Conservation (phyloP, 2,113 vertebrate species). For the Forbesichthys papilliferus region DNA sequence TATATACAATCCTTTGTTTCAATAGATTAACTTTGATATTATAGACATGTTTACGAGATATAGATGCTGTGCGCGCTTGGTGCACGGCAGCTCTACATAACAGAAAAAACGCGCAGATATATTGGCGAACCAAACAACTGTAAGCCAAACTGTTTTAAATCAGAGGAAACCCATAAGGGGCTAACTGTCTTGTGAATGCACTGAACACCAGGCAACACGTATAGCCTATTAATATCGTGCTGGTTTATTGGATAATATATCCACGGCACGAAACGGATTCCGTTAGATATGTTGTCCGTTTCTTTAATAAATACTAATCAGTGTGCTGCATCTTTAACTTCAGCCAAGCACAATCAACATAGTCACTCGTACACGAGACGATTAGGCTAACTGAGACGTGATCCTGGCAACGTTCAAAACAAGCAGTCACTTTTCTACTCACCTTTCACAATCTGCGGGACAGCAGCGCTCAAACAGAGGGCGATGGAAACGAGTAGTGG, state of each 20-base stretch:
- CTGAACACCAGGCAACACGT: neutral
- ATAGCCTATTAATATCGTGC: neutral
- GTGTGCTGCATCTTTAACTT: neutral
- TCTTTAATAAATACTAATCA: neutral
- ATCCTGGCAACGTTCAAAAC: conserved; percentile 15
- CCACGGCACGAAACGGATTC: neutral
- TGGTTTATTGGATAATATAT: conserved; percentile 20
- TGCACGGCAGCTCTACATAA: neutral
- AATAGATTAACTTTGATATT: too few species aligned
- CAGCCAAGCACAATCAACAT: neutral
- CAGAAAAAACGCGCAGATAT: conserved; percentile 20
- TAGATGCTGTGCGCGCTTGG: conserved; percentile 15
- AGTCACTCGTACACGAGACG: neutral
- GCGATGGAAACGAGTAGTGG: conserved; percentile 70
- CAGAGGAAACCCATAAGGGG: neutral
- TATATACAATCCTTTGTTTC: too few species aligned
- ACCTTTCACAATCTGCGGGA: conserved; percentile 77
- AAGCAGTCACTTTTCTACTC: conserved; percentile 59
- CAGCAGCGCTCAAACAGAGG: conserved; percentile 73
- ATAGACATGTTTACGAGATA: neutral
- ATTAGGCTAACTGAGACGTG: conserved; percentile 3
- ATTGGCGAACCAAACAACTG: neutral
- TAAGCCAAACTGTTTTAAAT: neutral
- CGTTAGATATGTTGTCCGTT: neutral
- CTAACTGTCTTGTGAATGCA: neutral